phyloP scores from a whole-genome alignment of 2,888 invertebrate species.

The Torymus auratus region DNA sequence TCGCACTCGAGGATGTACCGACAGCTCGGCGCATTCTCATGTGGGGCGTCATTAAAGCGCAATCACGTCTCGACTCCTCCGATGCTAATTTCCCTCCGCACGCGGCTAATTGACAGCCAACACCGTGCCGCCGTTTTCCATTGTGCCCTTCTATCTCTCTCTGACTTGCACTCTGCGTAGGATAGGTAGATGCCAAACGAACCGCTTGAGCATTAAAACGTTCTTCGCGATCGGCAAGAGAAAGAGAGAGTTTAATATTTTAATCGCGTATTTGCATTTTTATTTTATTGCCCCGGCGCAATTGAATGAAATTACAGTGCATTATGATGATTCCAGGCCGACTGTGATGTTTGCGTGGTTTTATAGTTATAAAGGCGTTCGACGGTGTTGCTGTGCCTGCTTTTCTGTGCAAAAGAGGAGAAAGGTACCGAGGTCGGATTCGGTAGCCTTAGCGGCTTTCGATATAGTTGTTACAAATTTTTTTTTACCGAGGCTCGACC shows the following conservation, averaged over 20 bases:
- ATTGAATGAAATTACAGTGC: slow-evolving; percentile 43
- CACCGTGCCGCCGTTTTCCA: slow-evolving; percentile 60
- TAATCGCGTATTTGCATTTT: slow-evolving; percentile 44
- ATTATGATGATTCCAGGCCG: slow-evolving; percentile 20
- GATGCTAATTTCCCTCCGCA: slow-evolving; percentile 59
- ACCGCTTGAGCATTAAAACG: slow-evolving; percentile 34
- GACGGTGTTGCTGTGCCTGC: background rate
- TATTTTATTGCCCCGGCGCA: slow-evolving; percentile 15
- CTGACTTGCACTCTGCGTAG: too few species aligned
- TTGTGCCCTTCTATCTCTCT: slow-evolving; percentile 62
- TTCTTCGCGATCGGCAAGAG: slow-evolving; percentile 6
- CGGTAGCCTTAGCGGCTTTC: background rate
- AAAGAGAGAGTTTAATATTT: slow-evolving; percentile 7
- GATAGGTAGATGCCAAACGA: background rate
- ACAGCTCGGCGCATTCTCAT: background rate
- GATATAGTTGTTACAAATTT: too few species aligned
- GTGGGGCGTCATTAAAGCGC: slow-evolving; percentile 72
- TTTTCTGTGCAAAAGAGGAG: background rate
- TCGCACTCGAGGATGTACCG: slow-evolving; percentile 23
- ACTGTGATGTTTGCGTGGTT: background rate
- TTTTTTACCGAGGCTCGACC: too few species aligned
- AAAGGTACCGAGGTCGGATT: background rate
- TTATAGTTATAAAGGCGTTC: background rate
- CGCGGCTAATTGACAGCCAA: slow-evolving; percentile 73
- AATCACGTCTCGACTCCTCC: slow-evolving; percentile 70